A percentile compares a stretch with the other conserved stretches of the same genome.
These are phyloP conservation scores for Exephanes ischioxanthus DNA, from an alignment of 2,888 invertebrate species.

Conservation along the genomic window DNA sequence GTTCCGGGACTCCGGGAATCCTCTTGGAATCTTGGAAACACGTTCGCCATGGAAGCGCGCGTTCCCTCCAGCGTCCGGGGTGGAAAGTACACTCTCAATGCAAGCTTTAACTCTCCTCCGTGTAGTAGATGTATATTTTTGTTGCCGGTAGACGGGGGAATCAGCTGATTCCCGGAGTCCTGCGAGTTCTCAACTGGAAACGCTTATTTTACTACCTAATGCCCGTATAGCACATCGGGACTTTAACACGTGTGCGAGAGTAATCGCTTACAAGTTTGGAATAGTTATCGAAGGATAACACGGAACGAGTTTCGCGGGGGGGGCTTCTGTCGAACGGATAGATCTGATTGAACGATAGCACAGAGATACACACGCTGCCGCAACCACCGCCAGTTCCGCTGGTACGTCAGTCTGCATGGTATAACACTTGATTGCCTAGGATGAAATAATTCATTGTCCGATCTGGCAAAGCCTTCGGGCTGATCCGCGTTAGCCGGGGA, in stretches of 20 bases:
- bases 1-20: slow-evolving; percentile 61
- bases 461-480: slow-evolving; percentile 15
- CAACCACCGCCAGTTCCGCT: neutral
- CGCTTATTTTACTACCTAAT: slow-evolving; percentile 45
- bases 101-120: slow-evolving; percentile 25
- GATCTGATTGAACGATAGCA: slow-evolving; percentile 59
- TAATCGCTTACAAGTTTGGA: slow-evolving; percentile 38
- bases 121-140: slow-evolving; percentile 46
- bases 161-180: slow-evolving; percentile 26
- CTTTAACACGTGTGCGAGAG: slow-evolving; percentile 16
- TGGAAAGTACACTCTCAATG: slow-evolving; percentile 33
- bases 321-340: slow-evolving; percentile 42
- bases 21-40: slow-evolving; percentile 61
- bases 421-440: slow-evolving; percentile 30
- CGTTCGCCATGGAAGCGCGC: slow-evolving; percentile 36
- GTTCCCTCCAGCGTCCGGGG: slow-evolving; percentile 12
- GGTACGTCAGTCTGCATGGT: slow-evolving; percentile 37
- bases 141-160: slow-evolving; percentile 13
- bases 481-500: slow-evolving; percentile 13
- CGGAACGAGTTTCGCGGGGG: slow-evolving; percentile 42
- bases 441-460: slow-evolving; percentile 43
- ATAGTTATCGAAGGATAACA: slow-evolving; percentile 64
- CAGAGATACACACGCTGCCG: neutral
- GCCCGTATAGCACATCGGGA: slow-evolving; percentile 18
- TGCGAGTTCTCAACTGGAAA: slow-evolving; percentile 39